Percentiles rank a stretch among this genome's conserved stretches.
phyloP scores from a whole-genome alignment of 2,797 vertebrate genomes.

The Tinamus major region DNA sequence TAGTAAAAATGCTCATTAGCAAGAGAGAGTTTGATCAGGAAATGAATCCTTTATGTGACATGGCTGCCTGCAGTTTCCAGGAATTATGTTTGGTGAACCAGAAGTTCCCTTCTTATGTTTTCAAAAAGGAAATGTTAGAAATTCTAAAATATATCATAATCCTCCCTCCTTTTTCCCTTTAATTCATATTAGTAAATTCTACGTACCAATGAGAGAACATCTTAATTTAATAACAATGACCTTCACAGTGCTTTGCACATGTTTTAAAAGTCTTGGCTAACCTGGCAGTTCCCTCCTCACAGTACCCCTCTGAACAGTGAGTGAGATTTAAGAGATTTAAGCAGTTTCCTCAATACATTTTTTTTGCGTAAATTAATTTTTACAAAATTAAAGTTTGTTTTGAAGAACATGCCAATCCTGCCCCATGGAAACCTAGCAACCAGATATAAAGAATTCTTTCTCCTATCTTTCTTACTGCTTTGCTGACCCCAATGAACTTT shows the following conservation, averaged over 20 bases:
- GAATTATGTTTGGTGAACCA: background rate
- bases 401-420: background rate
- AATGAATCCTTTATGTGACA: slow-evolving; percentile 3
- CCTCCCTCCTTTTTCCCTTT: background rate
- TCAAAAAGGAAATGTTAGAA: background rate
- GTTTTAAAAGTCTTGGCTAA: background rate
- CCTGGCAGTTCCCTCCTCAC: background rate
- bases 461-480: background rate
- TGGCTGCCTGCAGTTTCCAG: background rate
- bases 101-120: background rate
- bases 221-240: background rate
- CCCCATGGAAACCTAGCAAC: background rate
- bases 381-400: background rate
- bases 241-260: background rate
- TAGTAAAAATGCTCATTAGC: slow-evolving; percentile 25
- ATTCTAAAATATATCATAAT: background rate
- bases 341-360: background rate
- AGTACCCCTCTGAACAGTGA: background rate
- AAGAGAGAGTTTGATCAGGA: background rate
- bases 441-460: background rate
- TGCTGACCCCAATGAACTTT: background rate
- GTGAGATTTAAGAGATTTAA: background rate
- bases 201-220: background rate
- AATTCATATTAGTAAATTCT: background rate
- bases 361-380: background rate